These are phyloP conservation scores for Hydrophis major DNA, from an alignment of 2,797 vertebrate genomes.

Conservation along the genomic window DNA sequence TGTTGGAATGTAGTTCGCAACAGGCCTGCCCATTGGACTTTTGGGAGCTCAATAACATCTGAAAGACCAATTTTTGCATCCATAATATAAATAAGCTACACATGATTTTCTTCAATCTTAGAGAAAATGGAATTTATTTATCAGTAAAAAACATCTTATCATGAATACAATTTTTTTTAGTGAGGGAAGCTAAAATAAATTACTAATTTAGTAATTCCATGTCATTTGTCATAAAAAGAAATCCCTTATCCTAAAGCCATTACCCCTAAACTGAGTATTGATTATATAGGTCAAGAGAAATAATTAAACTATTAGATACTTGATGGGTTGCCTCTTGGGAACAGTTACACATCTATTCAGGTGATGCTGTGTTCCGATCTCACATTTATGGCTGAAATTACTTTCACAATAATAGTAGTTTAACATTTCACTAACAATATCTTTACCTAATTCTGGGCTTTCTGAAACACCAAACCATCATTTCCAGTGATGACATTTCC, in stretches of 20 bases:
- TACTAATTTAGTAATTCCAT: slow-evolving; percentile 33
- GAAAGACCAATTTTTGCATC: neutral
- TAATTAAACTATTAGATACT: slow-evolving; percentile 34
- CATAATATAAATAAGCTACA: neutral
- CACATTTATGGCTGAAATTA: slow-evolving; percentile 34
- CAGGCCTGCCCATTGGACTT: neutral
- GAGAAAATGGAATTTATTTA: slow-evolving; percentile 8
- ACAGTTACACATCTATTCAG: slow-evolving; percentile 31
- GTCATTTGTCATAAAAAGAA: slow-evolving; percentile 33
- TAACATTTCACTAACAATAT: neutral
- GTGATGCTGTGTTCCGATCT: slow-evolving; percentile 11
- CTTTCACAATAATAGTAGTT: neutral
- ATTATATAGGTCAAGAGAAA: slow-evolving; percentile 28
- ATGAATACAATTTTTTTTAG: slow-evolving; percentile 5
- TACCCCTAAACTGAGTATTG: slow-evolving; percentile 41
- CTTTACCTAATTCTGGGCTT: neutral
- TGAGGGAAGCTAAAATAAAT: slow-evolving; percentile 19
- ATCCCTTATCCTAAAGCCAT: slow-evolving; percentile 14
- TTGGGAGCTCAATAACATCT: neutral
- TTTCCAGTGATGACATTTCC: neutral
- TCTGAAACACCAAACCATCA: neutral
- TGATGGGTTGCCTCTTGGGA: slow-evolving; percentile 18
- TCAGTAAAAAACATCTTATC: slow-evolving; percentile 7
- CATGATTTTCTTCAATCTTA: neutral
- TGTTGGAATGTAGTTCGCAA: neutral